Percentiles rank a stretch among this genome's conserved stretches.
Conservation (phyloP, 1,140 invertebrate genomes). For the Zaprionus africanus region DNA sequence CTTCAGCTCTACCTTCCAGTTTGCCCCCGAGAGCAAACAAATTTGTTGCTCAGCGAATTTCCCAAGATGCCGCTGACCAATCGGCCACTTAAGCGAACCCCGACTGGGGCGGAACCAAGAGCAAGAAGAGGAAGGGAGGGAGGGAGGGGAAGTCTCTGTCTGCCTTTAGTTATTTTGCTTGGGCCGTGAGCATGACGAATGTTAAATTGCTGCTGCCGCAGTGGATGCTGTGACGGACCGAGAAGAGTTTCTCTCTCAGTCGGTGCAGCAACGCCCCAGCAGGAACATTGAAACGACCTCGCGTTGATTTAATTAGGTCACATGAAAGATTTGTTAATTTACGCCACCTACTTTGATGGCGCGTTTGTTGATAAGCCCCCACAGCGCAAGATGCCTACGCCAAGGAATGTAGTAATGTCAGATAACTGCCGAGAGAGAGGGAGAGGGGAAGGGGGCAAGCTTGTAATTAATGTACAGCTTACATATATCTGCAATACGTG, state of each 20-base stretch:
- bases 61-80: conserved; percentile 43
- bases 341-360: conserved; percentile 78
- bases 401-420: conserved; percentile 43
- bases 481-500: conserved; percentile 55
- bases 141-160: background rate
- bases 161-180: conserved; percentile 68
- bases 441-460: background rate
- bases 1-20: conserved; percentile 21
- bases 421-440: background rate
- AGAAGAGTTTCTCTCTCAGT: background rate
- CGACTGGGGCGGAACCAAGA: conserved; percentile 4
- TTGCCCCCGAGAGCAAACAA: conserved; percentile 41
- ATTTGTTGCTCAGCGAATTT: conserved; percentile 36
- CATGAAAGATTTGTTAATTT: conserved; percentile 82
- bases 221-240: conserved; percentile 19
- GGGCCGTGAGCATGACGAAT: conserved; percentile 74
- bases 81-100: conserved; percentile 41
- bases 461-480: conserved; percentile 71
- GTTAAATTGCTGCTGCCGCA: conserved; percentile 69
- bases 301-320: conserved; percentile 79
- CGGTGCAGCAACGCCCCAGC: conserved; percentile 28
- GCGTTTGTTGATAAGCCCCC: conserved; percentile 66
- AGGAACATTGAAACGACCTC: conserved; percentile 38
- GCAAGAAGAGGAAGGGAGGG: background rate
- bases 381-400: conserved; percentile 33